Evolutionary conservation across 2,797 vertebrate species (phyloP).

Genomic region (Aulostomus chinensis): DNA sequence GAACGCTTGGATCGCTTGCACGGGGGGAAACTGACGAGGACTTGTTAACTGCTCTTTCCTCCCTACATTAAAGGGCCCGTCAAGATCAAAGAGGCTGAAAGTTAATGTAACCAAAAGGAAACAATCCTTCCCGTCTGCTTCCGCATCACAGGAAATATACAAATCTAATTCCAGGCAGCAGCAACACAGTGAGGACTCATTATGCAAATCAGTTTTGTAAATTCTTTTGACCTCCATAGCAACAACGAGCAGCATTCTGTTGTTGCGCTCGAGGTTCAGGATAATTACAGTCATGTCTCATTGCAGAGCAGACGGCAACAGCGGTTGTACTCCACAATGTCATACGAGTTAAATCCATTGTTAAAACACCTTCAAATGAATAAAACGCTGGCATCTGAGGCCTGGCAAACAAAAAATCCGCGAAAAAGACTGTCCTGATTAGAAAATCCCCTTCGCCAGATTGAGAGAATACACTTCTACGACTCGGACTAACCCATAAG

Average conservation of each 20-base stretch:
- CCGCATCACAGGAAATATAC: constrained; percentile 28
- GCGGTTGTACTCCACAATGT: constrained; percentile 19
- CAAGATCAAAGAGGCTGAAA: constrained; percentile 15
- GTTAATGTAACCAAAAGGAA: constrained; percentile 10
- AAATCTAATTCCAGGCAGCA: constrained; percentile 31
- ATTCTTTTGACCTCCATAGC: constrained; percentile 9
- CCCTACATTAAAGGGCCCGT: constrained; percentile 26
- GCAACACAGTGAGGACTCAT: constrained; percentile 28
- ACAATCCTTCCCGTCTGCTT: constrained; percentile 23
- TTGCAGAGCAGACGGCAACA: constrained; percentile 1
- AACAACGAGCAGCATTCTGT: constrained; percentile 17
- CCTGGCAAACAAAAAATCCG: no score
- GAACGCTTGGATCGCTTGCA: constrained; percentile 3
- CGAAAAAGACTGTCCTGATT: no score
- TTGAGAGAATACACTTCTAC: no score
- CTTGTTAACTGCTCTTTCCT: constrained; percentile 26
- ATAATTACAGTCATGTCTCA: constrained; percentile 23
- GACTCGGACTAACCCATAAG: no score
- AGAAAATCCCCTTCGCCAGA: no score
- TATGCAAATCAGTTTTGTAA: constrained; percentile 36
- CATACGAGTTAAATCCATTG: no score
- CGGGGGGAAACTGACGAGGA: constrained; percentile 1
- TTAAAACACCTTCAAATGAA: constrained; percentile 21
- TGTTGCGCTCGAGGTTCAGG: background rate
- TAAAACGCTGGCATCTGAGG: no score